Base-by-base conservation (phyloP, 2,888 invertebrate species). In the Plemyria rubiginata region DNA sequence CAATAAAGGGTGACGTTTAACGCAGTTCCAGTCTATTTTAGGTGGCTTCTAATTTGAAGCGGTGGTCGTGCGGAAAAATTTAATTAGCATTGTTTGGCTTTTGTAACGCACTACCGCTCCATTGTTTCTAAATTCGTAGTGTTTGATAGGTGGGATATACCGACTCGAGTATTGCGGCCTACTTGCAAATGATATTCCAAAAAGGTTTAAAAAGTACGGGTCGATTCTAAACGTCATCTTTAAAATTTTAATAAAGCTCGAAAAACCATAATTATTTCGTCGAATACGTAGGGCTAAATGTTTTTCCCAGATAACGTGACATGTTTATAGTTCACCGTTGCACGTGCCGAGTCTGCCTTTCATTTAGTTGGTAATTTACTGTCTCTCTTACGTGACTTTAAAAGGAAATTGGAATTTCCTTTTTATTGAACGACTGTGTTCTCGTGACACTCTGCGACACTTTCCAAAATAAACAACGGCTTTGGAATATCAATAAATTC, bases 261-360 rank as follows among this genome's bases (percentile, higher is more conserved):
- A 12, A 8, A 5, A 48, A 60, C 13, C 43, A 54, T 40, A 38
- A 60, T 55, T 9, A 59, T 67, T 59, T 56, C 16, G 41, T 45
- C 32, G 28, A 62, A 60, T 38, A 50, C 56, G 50, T 60, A 22
- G 55, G 54, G 64, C 59, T 59, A 38, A 50, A 41, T 60, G 62
- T 69, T 70, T 69, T 46, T 48, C 49, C 61, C 38, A 53, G 65
- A 70, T 70, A 64, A 62, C 52, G 68, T 54, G 50, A 53, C 56
- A 61, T 68, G 66, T 69, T 70, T 70, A 68, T 70, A 55, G 65
- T 45, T 60, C 54, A 41, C 49, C 52, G 60, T 54, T 65, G 65
- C 70, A 69, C 62, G 62, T 60, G 71, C 62, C 55, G 51, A 55
- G 65, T 62, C 65, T 63, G 52, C 57, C 59, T 64, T 59, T 66